These are phyloP conservation scores for Corythaeola cristata DNA, from an alignment of 2,113 vertebrate genomes.

Conservation along the genomic window DNA sequence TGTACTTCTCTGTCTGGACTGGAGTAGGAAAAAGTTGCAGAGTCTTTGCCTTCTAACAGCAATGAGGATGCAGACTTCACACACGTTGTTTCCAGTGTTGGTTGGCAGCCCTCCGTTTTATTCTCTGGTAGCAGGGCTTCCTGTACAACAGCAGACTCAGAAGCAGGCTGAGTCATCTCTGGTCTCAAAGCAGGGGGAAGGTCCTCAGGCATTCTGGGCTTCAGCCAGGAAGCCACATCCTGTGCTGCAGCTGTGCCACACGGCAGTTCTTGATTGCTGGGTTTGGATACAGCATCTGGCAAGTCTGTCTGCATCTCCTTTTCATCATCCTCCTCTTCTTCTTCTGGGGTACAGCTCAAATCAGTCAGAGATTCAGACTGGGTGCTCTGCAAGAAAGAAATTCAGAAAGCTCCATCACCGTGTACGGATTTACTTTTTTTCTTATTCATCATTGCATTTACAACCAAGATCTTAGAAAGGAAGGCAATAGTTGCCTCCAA, in stretches of 20 bases:
- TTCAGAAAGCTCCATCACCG: neutral
- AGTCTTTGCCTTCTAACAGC: neutral
- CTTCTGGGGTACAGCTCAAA: constrained; percentile 71
- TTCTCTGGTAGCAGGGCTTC: constrained; percentile 31
- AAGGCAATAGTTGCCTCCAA: neutral
- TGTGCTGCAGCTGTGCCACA: neutral
- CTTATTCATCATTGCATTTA: neutral
- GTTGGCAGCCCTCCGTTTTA: neutral
- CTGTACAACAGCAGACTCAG: constrained; percentile 28
- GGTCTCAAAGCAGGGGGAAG: neutral
- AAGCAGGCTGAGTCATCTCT: constrained; percentile 4
- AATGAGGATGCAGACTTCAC: neutral
- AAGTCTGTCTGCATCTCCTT: constrained; percentile 11
- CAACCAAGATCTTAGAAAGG: neutral
- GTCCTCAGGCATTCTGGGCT: constrained; percentile 28
- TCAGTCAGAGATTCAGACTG: constrained; percentile 77
- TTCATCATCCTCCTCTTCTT: constrained; percentile 66
- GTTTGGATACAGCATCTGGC: constrained; percentile 31
- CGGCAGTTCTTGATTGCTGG: neutral
- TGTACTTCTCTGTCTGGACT: neutral
- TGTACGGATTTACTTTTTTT: neutral
- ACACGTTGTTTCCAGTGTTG: neutral
- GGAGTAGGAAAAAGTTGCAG: neutral
- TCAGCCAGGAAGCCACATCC: neutral
- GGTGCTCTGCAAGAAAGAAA: constrained; percentile 61